Evolutionary conservation across 2,113 vertebrate species (phyloP).

Genomic region (Anguilla japonica): DNA sequence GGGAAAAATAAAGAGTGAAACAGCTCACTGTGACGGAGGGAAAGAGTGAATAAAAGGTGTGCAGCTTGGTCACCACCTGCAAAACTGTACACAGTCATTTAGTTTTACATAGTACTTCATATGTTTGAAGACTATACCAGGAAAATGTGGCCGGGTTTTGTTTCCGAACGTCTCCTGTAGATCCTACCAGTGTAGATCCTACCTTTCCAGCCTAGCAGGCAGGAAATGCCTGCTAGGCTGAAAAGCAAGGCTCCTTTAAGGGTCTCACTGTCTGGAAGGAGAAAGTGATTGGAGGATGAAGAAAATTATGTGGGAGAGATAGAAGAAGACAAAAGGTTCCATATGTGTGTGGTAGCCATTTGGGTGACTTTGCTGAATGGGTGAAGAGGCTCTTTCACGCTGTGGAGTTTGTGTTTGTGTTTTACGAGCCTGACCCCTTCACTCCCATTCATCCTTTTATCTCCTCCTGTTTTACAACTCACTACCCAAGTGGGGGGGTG

Average conservation of each 20-base stretch:
- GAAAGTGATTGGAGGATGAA: neutral
- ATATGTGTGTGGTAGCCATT: constrained; percentile 11
- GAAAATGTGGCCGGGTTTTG: too few species aligned
- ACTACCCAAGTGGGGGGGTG: constrained; percentile 38
- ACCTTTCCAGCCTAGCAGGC: too few species aligned
- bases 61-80: too few species aligned
- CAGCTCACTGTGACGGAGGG: neutral
- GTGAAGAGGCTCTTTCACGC: constrained; percentile 56
- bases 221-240: too few species aligned
- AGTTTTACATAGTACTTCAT: too few species aligned
- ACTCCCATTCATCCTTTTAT: constrained; percentile 61
- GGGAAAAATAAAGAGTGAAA: neutral
- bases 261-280: too few species aligned
- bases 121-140: too few species aligned
- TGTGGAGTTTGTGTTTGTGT: constrained; percentile 50
- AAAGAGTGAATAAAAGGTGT: neutral
- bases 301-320: neutral
- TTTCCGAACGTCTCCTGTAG: too few species aligned
- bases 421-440: constrained; percentile 36
- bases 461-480: constrained; percentile 61
- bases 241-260: too few species aligned
- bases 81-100: too few species aligned
- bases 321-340: neutral
- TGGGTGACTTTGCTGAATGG: constrained; percentile 43
- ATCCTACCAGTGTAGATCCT: too few species aligned